These are phyloP conservation scores for Apaloderma vittatum DNA, from an alignment of 2,113 vertebrate genomes.

Conservation along the genomic window DNA sequence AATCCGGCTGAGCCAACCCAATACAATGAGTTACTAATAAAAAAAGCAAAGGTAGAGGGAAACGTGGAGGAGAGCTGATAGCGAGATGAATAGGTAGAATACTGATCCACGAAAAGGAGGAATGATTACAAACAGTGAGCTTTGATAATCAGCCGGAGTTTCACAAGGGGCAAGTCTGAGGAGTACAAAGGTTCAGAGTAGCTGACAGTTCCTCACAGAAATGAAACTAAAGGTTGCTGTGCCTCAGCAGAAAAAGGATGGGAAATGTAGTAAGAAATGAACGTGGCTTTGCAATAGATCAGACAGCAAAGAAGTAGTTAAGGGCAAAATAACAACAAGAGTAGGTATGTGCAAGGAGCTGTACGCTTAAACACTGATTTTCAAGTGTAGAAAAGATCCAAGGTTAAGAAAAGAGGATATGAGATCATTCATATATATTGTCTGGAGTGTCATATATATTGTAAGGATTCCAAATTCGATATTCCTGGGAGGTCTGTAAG, in stretches of 20 bases:
- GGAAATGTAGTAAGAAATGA: background rate
- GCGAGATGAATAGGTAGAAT: background rate
- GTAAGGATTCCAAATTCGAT: no score
- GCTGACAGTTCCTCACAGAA: background rate
- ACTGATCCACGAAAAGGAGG: background rate
- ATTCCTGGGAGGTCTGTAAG: background rate
- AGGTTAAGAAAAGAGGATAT: constrained; percentile 11
- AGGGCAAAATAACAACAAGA: background rate
- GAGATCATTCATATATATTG: background rate
- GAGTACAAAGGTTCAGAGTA: background rate
- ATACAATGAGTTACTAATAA: background rate
- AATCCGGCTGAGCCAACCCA: no score
- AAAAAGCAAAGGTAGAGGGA: background rate
- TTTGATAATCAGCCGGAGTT: background rate
- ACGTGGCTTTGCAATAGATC: background rate
- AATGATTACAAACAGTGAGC: background rate
- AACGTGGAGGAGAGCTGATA: background rate
- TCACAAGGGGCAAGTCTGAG: background rate
- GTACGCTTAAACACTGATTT: background rate
- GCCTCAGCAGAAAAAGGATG: background rate
- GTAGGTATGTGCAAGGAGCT: background rate
- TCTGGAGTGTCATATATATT: background rate
- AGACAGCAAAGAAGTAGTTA: background rate
- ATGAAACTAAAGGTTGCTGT: background rate
- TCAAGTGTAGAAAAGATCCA: background rate